Conservation (phyloP, 2,888 invertebrate genomes). For the Cheilosia scutellata region DNA sequence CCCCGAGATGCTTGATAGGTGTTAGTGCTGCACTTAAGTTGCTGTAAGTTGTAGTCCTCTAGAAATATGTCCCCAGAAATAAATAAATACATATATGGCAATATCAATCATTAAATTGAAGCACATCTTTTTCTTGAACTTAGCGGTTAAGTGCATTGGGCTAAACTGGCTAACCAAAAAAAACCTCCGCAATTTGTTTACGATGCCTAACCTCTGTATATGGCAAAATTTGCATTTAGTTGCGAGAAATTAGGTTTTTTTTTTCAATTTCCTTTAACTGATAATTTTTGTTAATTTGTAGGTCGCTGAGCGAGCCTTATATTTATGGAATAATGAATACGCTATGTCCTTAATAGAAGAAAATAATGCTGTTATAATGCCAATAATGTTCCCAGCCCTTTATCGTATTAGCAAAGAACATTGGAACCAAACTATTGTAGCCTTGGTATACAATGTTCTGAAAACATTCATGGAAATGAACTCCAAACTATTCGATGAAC, state of each 20-base stretch:
- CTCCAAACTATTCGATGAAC: conserved; percentile 96
- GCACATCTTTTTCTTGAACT: no score
- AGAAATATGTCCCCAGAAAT: no score
- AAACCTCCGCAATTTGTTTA: no score
- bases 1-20: no score
- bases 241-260: neutral
- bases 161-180: no score
- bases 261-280: neutral
- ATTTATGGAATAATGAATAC: conserved; percentile 99
- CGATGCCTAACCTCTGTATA: no score
- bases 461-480: conserved; percentile 99
- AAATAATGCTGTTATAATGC: conserved; percentile 96
- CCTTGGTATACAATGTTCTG: conserved; percentile 97
- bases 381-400: conserved; percentile 97
- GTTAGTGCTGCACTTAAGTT: no score
- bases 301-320: conserved; percentile 97
- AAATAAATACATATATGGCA: no score
- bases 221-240: no score
- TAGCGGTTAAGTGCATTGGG: no score
- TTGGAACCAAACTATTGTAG: conserved; percentile 98
- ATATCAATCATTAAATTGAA: no score
- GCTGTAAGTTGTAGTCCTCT: no score
- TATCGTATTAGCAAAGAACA: conserved; percentile 97
- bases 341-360: conserved; percentile 97
- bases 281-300: conserved; percentile 80